Evolutionary conservation across 1,140 invertebrate genomes (phyloP).

Genomic region (Nebria ingens): DNA sequence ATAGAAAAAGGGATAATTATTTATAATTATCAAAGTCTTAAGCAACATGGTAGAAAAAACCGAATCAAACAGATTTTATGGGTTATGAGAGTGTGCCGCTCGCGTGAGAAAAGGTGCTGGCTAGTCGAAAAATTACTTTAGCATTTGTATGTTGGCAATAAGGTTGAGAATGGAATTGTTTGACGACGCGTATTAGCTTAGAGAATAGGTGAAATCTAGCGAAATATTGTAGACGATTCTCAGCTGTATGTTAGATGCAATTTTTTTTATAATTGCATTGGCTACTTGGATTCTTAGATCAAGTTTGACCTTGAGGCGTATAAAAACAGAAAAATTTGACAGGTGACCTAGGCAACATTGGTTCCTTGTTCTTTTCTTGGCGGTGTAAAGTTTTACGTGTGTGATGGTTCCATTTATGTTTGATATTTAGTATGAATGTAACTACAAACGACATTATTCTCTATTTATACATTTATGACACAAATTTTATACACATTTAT

Average conservation of each 20-base stretch:
- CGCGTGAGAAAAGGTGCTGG: not conserved
- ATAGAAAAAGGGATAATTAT: not conserved
- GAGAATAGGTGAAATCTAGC: too few species aligned
- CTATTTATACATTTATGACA: too few species aligned
- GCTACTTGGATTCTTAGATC: not conserved
- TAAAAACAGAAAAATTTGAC: slow-evolving; percentile 16
- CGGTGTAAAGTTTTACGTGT: not conserved
- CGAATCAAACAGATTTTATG: too few species aligned
- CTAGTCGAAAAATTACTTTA: not conserved
- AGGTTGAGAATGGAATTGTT: not conserved
- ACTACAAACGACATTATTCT: too few species aligned
- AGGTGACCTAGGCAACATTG: slow-evolving; percentile 16
- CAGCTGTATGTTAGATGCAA: not conserved
- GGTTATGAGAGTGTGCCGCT: not conserved
- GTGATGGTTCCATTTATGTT: not conserved
- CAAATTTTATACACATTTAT: too few species aligned
- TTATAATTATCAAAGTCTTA: too few species aligned
- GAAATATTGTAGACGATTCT: not conserved
- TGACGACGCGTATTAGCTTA: not conserved
- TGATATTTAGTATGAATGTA: not conserved
- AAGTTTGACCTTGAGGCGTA: slow-evolving; percentile 14
- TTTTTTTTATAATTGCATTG: slow-evolving; percentile 8
- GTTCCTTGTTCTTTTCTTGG: not conserved
- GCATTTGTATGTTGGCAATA: not conserved
- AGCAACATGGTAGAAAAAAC: too few species aligned